Percentiles rank a stretch among this genome's conserved stretches.
Conservation (phyloP, 2,888 invertebrate species). For the Quadroppia sp. region DNA sequence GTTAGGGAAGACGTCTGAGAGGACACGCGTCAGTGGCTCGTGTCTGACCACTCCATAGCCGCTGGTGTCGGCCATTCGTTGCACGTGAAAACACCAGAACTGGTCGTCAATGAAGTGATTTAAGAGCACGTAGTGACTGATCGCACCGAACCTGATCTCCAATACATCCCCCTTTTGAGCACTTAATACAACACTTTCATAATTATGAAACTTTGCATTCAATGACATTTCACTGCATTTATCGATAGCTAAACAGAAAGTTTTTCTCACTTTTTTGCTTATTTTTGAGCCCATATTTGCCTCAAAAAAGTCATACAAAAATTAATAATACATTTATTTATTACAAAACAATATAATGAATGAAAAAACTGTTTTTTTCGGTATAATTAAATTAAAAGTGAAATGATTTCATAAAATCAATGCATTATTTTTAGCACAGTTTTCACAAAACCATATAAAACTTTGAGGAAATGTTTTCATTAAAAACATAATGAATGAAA, state of each 20-base stretch:
- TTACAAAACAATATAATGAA: not conserved
- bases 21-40: not conserved
- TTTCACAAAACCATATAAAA: too few relatives aligned
- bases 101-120: not conserved
- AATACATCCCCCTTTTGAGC: conserved; percentile 3
- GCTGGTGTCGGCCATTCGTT: not conserved
- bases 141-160: not conserved
- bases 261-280: not conserved
- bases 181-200: not conserved
- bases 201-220: not conserved
- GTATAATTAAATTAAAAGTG: too few relatives aligned
- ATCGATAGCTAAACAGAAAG: not conserved
- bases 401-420: too few relatives aligned
- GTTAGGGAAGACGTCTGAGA: conserved; percentile 5
- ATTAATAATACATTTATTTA: not conserved
- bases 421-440: too few relatives aligned
- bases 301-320: not conserved
- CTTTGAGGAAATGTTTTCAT: too few relatives aligned
- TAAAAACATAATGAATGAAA: too few relatives aligned
- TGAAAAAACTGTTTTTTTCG: too few relatives aligned
- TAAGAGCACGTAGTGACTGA: not conserved
- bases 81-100: conserved; percentile 18
- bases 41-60: not conserved
- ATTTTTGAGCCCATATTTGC: conserved; percentile 2
- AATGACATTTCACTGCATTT: not conserved